These are phyloP conservation scores for Passer domesticus DNA, from an alignment of 2,113 vertebrate species.

Conservation along the genomic window DNA sequence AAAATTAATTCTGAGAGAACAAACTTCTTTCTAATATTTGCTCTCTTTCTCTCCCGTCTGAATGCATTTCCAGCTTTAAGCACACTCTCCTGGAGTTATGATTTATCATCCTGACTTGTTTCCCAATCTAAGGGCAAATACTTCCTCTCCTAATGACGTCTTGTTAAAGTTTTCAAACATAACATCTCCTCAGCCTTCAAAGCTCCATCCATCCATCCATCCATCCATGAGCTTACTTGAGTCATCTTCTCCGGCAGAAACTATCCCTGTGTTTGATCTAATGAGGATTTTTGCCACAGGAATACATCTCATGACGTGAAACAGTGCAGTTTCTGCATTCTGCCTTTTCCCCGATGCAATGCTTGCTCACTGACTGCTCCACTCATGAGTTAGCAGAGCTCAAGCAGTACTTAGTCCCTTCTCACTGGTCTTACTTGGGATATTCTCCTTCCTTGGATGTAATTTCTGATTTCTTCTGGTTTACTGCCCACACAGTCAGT, in stretches of 20 bases:
- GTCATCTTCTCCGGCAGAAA: not conserved
- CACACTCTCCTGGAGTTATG: not conserved
- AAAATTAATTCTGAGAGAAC: not conserved
- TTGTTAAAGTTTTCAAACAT: slow-evolving; percentile 14
- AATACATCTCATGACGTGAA: not conserved
- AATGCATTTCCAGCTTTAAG: not conserved
- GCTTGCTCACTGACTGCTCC: not conserved
- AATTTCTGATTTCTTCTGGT: not conserved
- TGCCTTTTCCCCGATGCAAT: not conserved
- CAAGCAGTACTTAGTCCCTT: not conserved
- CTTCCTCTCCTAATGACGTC: slow-evolving; percentile 26
- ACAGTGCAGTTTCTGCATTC: not conserved
- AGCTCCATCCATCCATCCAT: not conserved
- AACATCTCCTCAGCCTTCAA: not conserved
- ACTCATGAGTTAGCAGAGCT: rapidly evolving
- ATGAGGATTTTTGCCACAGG: not conserved
- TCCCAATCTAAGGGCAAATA: not conserved
- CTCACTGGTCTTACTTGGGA: not conserved
- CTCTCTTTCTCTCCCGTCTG: not conserved
- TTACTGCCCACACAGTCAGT: not conserved
- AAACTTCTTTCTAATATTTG: not conserved
- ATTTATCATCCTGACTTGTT: not conserved
- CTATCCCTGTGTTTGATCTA: not conserved
- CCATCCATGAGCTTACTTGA: not conserved
- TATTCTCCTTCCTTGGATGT: not conserved